A percentile compares a stretch with the other conserved stretches of the same genome.
These are phyloP conservation scores for Geothlypis trichas DNA, from an alignment of 2,113 vertebrate species.

Conservation along the genomic window DNA sequence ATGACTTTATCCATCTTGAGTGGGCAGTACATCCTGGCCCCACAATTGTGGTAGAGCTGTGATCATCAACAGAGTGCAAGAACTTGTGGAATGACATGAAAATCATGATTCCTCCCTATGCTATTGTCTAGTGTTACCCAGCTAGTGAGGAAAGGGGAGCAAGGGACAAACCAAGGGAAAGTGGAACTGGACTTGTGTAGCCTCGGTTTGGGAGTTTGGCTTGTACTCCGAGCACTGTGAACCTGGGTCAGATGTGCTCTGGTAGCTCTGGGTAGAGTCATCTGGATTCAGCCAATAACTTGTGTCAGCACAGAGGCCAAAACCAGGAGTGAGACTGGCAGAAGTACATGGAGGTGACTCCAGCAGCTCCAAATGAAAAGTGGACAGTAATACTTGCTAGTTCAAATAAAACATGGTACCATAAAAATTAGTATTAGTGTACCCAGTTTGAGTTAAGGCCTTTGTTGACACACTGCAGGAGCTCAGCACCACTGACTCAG, in stretches of 20 bases:
- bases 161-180: not conserved
- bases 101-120: not conserved
- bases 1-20: not conserved
- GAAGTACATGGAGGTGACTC: not conserved
- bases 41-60: not conserved
- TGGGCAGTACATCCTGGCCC: not conserved
- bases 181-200: not conserved
- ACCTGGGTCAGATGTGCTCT: not conserved
- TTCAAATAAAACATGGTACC: not conserved
- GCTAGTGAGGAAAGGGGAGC: not conserved
- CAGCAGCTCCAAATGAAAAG: not conserved
- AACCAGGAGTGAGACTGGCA: not conserved
- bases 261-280: not conserved
- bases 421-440: not conserved
- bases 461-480: not conserved
- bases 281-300: not conserved
- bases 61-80: not conserved
- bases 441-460: not conserved
- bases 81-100: not conserved
- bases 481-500: not conserved
- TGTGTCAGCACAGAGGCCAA: not conserved
- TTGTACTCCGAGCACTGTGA: not conserved
- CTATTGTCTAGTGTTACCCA: not conserved
- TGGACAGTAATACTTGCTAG: not conserved
- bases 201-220: accelerated